Evolutionary conservation across 2,797 vertebrate genomes (phyloP).

Genomic region (Thamnophis elegans): DNA sequence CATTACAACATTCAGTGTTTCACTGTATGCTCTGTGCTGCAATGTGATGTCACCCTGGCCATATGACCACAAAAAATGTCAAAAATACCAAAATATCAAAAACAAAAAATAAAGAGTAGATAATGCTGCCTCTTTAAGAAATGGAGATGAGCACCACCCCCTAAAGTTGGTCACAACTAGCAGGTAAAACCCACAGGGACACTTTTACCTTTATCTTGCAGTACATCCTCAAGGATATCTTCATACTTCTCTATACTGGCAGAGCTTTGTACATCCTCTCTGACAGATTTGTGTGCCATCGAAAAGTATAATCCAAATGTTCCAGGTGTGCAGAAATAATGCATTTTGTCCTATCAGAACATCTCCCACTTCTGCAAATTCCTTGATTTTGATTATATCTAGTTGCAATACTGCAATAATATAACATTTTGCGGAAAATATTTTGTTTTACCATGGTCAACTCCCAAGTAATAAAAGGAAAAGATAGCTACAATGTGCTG

Average conservation of each 20-base stretch:
- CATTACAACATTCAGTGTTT: not conserved
- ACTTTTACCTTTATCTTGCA: not conserved
- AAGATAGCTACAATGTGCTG: not conserved
- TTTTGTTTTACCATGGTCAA: accelerated
- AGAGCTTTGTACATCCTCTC: not conserved
- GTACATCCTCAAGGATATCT: not conserved
- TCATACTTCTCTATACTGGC: not conserved
- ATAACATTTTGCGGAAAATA: not conserved
- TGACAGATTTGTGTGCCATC: constrained; percentile 21
- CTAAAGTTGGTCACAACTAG: not conserved
- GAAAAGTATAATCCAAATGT: constrained; percentile 14
- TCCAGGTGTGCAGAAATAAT: not conserved
- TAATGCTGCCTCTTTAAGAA: not conserved
- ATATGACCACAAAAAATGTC: not conserved
- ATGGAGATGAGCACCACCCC: not conserved
- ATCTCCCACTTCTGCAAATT: not conserved
- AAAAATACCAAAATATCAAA: too few species aligned
- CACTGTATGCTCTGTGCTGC: not conserved
- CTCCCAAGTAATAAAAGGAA: not conserved
- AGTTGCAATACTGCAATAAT: not conserved
- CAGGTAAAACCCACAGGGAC: not conserved
- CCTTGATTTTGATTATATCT: not conserved
- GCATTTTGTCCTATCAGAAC: not conserved
- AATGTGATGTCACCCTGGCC: not conserved
- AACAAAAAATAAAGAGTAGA: too few species aligned